Percentiles rank a stretch among this genome's conserved stretches.
Evolutionary conservation across 2,888 invertebrate species (phyloP).

Genomic region (Harpalus rufipes): DNA sequence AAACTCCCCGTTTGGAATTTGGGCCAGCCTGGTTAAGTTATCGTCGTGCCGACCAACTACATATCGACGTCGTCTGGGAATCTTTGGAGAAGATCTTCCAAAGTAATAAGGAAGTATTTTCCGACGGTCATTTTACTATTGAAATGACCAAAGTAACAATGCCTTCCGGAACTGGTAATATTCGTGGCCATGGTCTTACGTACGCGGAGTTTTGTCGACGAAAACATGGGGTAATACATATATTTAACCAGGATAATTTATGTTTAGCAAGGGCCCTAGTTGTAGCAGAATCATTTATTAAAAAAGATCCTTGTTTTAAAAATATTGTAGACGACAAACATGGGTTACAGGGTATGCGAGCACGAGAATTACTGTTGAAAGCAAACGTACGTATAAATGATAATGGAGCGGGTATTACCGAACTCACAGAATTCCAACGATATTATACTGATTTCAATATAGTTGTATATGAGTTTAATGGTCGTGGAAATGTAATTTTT

Average conservation of each 20-base stretch:
- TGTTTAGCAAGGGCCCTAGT: constrained; percentile 68
- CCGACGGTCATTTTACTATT: not conserved
- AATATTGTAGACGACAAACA: constrained; percentile 55
- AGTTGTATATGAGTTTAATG: constrained; percentile 19
- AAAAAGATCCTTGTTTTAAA: constrained; percentile 14
- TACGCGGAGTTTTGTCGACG: not conserved
- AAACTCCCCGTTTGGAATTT: not conserved
- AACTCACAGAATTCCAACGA: constrained; percentile 22
- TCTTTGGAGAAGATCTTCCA: constrained; percentile 21
- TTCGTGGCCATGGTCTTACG: not conserved
- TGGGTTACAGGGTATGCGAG: not conserved
- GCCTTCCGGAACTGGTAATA: not conserved
- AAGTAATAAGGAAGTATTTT: constrained; percentile 39
- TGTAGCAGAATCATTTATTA: constrained; percentile 56
- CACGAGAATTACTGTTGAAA: constrained; percentile 57
- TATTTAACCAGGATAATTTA: constrained; percentile 68
- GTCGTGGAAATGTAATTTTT: constrained; percentile 53
- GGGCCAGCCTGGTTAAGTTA: constrained; percentile 34
- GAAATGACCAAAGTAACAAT: constrained; percentile 61
- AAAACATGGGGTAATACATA: constrained; percentile 60
- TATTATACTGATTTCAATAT: constrained; percentile 15
- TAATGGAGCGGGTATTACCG: constrained; percentile 11
- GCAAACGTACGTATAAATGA: not conserved
- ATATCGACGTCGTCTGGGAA: constrained; percentile 21
- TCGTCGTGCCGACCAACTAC: constrained; percentile 40